Evolutionary conservation across 2,113 vertebrate species (phyloP), one percentile per base, ranked within the genome.

Genomic region (Dermatemys mawii): DNA sequence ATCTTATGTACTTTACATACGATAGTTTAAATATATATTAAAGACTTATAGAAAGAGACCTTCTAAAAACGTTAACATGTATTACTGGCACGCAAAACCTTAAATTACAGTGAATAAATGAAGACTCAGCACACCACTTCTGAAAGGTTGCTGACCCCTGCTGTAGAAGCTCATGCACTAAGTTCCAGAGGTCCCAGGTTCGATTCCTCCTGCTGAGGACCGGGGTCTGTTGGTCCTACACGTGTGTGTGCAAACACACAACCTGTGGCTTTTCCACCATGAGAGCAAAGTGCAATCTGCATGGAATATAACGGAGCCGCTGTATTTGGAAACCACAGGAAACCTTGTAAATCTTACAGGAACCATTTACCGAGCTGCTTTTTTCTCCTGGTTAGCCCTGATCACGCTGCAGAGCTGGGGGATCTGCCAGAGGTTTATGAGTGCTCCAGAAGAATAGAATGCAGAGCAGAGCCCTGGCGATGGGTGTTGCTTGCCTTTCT

Each of bases 401-500:
- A 81, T 49, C 4, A 35, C 22, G 9, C 55, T 76, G 22, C 79
- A 60, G 50, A 80, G 51, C 82, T 94, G 85, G 90, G 49, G 78
- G 88, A 78, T 89, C 81, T 93, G 83, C 38, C 67, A 88, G 87
- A n/a, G 8, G 19, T 90, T 88, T 88, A 32, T 81, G 76, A 87
- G 73, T 44, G 24, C 81, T 93, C 27, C 80, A 48, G 16, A 87
- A 54, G 46, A 14, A 78, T 81, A 48, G 83, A 82, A 67, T 84
- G 24, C 32, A 54, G 55, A 75, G 50, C 8, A 11, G 46, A 41
- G 76, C 16, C 35, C 19, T 49, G 49, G 13, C 38, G 38, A 14
- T 89, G 81, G 85, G 50, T 81, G 86, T 63, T 87, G 83, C 21
- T 89, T 24, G 35, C 41, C 86, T 84, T 91, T 60, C 44, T 84